phyloP scores from a whole-genome alignment of 2,888 invertebrate genomes.

The Aphodius granarius region DNA sequence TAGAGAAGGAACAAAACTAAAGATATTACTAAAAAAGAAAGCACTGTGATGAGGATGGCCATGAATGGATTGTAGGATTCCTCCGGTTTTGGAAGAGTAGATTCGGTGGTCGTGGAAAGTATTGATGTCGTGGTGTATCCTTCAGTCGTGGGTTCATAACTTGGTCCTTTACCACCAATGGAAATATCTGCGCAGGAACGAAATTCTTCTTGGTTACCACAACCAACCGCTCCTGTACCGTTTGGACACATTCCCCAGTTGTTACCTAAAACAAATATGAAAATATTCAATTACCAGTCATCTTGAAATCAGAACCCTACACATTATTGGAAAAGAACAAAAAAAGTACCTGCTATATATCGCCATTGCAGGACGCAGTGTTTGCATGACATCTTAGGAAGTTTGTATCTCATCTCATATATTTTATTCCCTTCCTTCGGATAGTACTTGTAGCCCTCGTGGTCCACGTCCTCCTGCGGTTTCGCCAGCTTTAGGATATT shows the following conservation, averaged over 20 bases:
- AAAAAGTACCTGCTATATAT: slow-evolving; percentile 70
- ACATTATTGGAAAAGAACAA: too few relatives aligned
- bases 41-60: slow-evolving; percentile 63
- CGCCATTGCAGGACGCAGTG: slow-evolving; percentile 90
- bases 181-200: slow-evolving; percentile 82
- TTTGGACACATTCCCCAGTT: slow-evolving; percentile 79
- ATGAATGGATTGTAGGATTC: slow-evolving; percentile 56
- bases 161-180: slow-evolving; percentile 60
- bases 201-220: slow-evolving; percentile 88
- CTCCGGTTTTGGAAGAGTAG: slow-evolving; percentile 38
- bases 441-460: slow-evolving; percentile 65
- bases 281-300: too few relatives aligned
- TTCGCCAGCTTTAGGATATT: slow-evolving; percentile 62
- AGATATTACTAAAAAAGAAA: slow-evolving; percentile 68
- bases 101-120: slow-evolving; percentile 7
- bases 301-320: too few relatives aligned
- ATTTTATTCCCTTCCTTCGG: slow-evolving; percentile 78
- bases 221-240: slow-evolving; percentile 78
- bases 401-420: slow-evolving; percentile 66
- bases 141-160: slow-evolving; percentile 46
- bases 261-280: slow-evolving; percentile 53
- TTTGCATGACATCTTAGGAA: slow-evolving; percentile 69
- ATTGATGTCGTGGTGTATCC: slow-evolving; percentile 45
- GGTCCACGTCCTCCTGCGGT: slow-evolving; percentile 52
- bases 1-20: slow-evolving; percentile 69